These are phyloP conservation scores for Podiceps cristatus DNA, from an alignment of 2,113 vertebrate species.

Conservation along the genomic window DNA sequence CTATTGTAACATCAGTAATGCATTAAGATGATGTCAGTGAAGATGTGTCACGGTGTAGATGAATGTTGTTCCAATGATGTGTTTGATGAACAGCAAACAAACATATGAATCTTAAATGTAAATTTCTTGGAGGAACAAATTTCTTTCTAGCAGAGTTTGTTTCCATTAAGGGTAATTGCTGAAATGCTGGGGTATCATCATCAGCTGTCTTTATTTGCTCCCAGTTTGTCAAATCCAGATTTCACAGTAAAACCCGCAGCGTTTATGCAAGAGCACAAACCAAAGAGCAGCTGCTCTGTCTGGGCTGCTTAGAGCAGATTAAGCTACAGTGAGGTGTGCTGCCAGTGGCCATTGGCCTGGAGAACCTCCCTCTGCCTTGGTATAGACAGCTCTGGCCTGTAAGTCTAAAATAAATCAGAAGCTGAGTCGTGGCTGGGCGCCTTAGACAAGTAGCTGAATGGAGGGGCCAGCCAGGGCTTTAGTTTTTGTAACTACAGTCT, in stretches of 20 bases:
- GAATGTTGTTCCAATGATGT: background rate
- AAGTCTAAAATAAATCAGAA: background rate
- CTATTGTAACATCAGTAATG: background rate
- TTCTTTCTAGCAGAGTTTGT: background rate
- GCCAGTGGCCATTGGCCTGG: background rate
- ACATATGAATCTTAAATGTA: background rate
- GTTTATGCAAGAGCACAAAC: slow-evolving; percentile 2
- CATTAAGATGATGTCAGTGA: background rate
- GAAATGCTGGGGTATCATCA: background rate
- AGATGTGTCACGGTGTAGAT: background rate
- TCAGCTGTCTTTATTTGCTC: background rate
- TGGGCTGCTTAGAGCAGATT: background rate
- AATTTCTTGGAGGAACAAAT: background rate
- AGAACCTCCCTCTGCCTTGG: background rate
- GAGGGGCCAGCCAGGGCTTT: background rate
- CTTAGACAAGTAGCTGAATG: background rate
- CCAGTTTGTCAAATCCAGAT: background rate
- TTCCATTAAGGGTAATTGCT: background rate
- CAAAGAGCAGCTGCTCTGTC: background rate
- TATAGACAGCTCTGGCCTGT: background rate
- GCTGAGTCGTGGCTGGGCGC: background rate
- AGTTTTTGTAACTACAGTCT: background rate
- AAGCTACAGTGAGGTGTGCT: background rate
- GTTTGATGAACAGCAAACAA: background rate
- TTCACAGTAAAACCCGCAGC: background rate